Evolutionary conservation across 2,797 vertebrate species (phyloP), one percentile per base, ranked within the genome.

Genomic region (Falco peregrinus): DNA sequence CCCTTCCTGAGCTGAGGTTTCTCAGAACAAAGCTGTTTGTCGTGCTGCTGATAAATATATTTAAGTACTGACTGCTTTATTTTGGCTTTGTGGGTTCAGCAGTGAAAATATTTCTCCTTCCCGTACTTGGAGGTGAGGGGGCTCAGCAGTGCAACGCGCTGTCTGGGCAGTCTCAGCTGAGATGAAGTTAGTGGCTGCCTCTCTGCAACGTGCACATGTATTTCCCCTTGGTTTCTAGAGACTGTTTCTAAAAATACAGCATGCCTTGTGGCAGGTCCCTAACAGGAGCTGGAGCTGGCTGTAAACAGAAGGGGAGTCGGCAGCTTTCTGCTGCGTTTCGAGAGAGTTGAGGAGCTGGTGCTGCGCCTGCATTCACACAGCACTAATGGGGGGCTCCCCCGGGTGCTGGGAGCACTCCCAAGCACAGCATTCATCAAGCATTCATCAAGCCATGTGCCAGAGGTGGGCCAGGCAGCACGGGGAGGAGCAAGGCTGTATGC

Each of bases 191-290:
- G 29, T 39, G 50, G 39, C 89, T 89, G 67, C 75, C 56, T 70
- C 74, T 75, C 70, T 74, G 71, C 14, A 2, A 63, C 91, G 73
- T 57, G n/a, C 51, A 25, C 25, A 1, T 70, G 33, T n/a, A 54
- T 83, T 69, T 95, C 67, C 70, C 26, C 47, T 75, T 78, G 73
- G 41, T 93, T 94, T 86, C 84, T 85, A 41, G 84, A 84, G n/a
- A n/a, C n/a, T 41, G 68, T 29, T 95, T 83, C 87, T 92, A 85
- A 93, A 93, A 84, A 83, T 54, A 87, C 47, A 24, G n/a, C 2
- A 3, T 71, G 87, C 65, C 39, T 88, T 8, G 65, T 80, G 48
- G 1, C 82, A 41, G 60, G 91, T 83, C 61, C 82, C 79, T 57
- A 22, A 24, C n/a, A 76, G 87, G 91, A 89, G 81, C 69, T 67